Conservation (phyloP, 2,888 invertebrate genomes). For the Eupithecia subumbrata region DNA sequence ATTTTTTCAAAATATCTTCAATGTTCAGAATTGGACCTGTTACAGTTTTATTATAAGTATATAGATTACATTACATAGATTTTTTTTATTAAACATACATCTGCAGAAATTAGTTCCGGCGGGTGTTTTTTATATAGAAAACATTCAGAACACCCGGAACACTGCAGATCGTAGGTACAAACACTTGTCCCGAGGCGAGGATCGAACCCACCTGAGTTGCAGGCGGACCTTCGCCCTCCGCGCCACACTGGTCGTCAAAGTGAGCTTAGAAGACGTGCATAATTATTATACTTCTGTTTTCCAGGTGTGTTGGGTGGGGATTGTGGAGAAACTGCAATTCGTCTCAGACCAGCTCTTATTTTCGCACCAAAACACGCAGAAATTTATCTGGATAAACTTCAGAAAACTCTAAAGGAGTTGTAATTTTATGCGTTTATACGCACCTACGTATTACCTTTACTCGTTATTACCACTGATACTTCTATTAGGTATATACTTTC, state of each 20-base stretch:
- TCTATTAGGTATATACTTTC: not conserved
- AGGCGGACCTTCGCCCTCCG: not conserved
- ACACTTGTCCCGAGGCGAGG: not conserved
- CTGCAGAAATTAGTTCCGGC: too few species aligned
- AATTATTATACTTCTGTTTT: slow-evolving; percentile 25
- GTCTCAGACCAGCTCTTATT: slow-evolving; percentile 94
- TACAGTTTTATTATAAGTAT: too few species aligned
- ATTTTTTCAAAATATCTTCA: too few species aligned
- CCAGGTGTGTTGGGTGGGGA: slow-evolving; percentile 93
- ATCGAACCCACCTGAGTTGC: not conserved
- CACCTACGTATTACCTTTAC: not conserved
- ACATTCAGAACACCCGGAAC: too few species aligned
- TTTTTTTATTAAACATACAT: too few species aligned
- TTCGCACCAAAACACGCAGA: slow-evolving; percentile 94
- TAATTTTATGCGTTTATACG: slow-evolving; percentile 39
- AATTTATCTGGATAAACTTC: slow-evolving; percentile 93
- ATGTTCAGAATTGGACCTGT: too few species aligned
- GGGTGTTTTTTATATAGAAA: too few species aligned
- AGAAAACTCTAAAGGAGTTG: slow-evolving; percentile 85
- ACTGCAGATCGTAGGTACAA: too few species aligned
- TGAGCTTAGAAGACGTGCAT: not conserved
- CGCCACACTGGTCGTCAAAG: not conserved
- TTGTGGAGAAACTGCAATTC: slow-evolving; percentile 91
- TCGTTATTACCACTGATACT: not conserved
- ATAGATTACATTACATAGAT: too few species aligned